phyloP scores from a whole-genome alignment of 2,797 vertebrate species.

The Poecilia wingei region DNA sequence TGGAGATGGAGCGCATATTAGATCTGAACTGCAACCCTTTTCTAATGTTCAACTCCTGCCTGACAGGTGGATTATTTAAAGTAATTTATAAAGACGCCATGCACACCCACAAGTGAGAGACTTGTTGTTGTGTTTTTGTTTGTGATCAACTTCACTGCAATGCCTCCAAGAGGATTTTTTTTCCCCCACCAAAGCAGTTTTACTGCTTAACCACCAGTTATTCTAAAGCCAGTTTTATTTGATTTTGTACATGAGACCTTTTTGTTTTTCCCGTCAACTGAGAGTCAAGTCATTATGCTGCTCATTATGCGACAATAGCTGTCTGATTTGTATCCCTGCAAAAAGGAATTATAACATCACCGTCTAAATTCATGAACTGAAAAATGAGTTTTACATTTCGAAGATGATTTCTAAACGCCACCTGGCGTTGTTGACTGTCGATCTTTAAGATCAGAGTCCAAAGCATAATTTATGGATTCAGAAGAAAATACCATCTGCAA shows the following conservation, averaged over 20 bases:
- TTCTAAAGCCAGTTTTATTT: background rate
- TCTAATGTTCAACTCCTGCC: background rate
- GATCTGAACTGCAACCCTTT: no score
- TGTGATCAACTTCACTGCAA: background rate
- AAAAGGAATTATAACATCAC: background rate
- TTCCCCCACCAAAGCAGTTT: background rate
- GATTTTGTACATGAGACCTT: background rate
- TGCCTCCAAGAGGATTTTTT: background rate
- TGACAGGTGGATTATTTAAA: background rate
- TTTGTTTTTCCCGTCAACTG: background rate
- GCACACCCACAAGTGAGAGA: background rate
- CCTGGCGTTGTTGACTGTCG: background rate
- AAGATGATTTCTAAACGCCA: background rate
- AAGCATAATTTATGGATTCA: background rate
- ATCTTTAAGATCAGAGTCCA: background rate
- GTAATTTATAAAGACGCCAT: background rate
- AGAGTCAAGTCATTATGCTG: background rate
- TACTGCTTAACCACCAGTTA: background rate
- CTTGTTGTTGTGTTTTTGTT: background rate
- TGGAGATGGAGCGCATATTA: background rate
- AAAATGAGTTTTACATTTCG: background rate
- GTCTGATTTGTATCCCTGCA: background rate
- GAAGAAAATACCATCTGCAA: background rate
- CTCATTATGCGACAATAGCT: background rate
- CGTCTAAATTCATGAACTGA: background rate